Evolutionary conservation across 2,797 vertebrate genomes (phyloP).

Genomic region (Pogonophryne albipinna): DNA sequence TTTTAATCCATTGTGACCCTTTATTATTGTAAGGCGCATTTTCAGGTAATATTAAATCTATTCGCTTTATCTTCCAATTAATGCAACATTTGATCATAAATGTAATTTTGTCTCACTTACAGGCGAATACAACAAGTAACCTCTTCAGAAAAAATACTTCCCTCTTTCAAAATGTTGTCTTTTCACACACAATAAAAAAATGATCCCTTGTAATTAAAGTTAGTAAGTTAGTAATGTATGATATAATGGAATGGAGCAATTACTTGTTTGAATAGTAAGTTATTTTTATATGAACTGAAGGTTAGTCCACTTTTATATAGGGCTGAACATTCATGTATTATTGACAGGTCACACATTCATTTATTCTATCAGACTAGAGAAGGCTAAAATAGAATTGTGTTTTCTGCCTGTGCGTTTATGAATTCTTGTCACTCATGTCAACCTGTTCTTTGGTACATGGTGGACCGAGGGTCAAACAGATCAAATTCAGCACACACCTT

Average conservation of each 20-base stretch:
- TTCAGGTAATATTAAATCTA: constrained; percentile 70
- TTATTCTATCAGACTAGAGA: constrained; percentile 6
- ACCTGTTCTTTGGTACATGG: constrained; percentile 1
- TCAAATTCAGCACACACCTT: constrained; percentile 31
- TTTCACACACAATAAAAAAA: constrained; percentile 45
- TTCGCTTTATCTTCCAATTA: constrained; percentile 65
- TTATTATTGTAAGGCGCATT: constrained; percentile 57
- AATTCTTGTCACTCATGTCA: constrained; percentile 19
- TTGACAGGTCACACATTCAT: constrained; percentile 19
- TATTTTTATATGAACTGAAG: constrained; percentile 32
- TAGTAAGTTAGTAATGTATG: constrained; percentile 45
- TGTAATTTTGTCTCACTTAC: constrained; percentile 60
- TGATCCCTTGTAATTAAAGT: constrained; percentile 57
- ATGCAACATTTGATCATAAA: constrained; percentile 70
- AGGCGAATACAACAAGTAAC: constrained; percentile 53
- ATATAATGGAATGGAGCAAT: constrained; percentile 20
- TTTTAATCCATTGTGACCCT: constrained; percentile 60
- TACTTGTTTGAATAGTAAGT: constrained; percentile 13
- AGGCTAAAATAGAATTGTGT: constrained; percentile 24
- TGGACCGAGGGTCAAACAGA: constrained; percentile 34
- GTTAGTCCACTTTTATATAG: constrained; percentile 9
- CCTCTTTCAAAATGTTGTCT: constrained; percentile 31
- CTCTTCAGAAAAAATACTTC: constrained; percentile 34
- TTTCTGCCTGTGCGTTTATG: constrained; percentile 21
- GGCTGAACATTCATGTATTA: constrained; percentile 4